phyloP scores from a whole-genome alignment of 2,797 vertebrate genomes.

The Smutsia temminckii region DNA sequence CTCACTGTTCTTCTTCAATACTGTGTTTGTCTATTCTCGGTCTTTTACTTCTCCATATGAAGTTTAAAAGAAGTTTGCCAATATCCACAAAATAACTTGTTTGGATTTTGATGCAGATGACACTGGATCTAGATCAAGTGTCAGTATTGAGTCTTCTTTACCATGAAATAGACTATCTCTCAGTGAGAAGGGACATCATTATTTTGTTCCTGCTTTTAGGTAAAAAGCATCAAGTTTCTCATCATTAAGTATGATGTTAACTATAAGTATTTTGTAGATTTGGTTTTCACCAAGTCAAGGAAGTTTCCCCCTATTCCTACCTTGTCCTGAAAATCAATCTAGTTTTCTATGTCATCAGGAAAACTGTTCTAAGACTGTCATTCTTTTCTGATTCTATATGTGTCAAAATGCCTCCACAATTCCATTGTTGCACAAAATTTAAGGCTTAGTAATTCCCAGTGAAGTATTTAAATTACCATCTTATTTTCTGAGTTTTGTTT shows the following conservation, averaged over 20 bases:
- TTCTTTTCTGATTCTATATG: background rate
- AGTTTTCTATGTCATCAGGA: background rate
- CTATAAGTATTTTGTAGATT: background rate
- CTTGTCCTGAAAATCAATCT: background rate
- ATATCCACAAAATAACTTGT: background rate
- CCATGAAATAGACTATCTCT: background rate
- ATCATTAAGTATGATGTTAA: background rate
- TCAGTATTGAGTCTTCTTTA: background rate
- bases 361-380: background rate
- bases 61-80: background rate
- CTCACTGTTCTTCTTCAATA: background rate
- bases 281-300: background rate
- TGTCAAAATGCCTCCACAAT: background rate
- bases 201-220: background rate
- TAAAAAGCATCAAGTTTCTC: background rate
- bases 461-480: background rate
- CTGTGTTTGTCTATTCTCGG: background rate
- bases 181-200: background rate
- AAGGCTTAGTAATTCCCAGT: background rate
- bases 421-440: background rate
- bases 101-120: background rate
- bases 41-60: background rate
- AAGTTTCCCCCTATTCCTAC: background rate
- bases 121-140: background rate
- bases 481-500: background rate